Conservation (phyloP, 2,888 invertebrate genomes). For the Miltochrista miniata region DNA sequence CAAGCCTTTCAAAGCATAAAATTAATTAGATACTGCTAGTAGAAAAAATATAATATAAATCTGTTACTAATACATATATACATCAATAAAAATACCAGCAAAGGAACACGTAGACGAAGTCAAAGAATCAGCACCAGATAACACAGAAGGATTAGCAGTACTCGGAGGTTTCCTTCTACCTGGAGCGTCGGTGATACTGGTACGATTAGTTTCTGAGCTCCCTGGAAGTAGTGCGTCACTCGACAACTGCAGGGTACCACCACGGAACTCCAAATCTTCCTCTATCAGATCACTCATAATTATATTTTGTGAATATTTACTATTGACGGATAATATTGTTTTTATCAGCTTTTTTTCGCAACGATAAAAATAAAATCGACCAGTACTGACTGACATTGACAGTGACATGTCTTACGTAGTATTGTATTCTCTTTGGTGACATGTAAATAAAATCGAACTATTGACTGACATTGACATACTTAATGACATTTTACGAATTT, state of each 20-base stretch:
- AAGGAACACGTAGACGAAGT: constrained; percentile 75
- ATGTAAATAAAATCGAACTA: too few species aligned
- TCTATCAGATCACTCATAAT: constrained; percentile 76
- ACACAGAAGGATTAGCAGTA: constrained; percentile 67
- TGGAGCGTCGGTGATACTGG: constrained; percentile 47
- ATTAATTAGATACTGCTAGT: background rate
- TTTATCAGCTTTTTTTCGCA: constrained; percentile 6
- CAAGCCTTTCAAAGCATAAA: background rate
- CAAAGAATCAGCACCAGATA: constrained; percentile 75
- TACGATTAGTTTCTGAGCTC: constrained; percentile 45
- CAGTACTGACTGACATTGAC: constrained; percentile 10
- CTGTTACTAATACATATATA: background rate
- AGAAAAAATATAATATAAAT: background rate
- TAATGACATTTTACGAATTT: too few species aligned
- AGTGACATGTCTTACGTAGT: too few species aligned
- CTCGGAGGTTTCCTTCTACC: constrained; percentile 49
- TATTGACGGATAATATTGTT: constrained; percentile 13
- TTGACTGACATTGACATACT: too few species aligned
- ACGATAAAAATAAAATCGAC: constrained; percentile 69
- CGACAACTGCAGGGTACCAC: constrained; percentile 78
- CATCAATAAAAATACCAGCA: constrained; percentile 51
- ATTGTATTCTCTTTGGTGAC: too few species aligned
- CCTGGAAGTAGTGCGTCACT: constrained; percentile 52
- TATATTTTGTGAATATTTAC: constrained; percentile 19
- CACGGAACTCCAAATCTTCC: constrained; percentile 83